phyloP scores from a whole-genome alignment of 2,797 vertebrate genomes.

The Enteromius anoplus region DNA sequence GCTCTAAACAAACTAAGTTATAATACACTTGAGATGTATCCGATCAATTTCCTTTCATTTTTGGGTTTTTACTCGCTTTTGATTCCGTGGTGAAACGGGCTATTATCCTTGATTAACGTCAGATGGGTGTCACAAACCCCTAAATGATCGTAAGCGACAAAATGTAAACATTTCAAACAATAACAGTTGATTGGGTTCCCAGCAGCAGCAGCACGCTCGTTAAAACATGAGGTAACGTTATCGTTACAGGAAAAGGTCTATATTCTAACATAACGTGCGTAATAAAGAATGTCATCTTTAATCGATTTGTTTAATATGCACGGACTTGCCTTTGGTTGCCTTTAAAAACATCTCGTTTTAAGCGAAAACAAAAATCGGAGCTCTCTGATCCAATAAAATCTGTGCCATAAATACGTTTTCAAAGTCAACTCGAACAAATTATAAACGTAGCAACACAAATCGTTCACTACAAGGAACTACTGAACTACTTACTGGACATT shows the following conservation, averaged over 20 bases:
- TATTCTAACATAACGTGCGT: not conserved
- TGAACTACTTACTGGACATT: conserved; percentile 6
- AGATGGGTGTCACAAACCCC: no score
- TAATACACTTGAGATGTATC: no score
- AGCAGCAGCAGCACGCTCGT: not conserved
- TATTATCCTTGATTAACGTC: no score
- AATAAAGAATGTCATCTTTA: not conserved
- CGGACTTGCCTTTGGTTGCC: not conserved
- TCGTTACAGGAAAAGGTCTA: not conserved
- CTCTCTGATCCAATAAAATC: not conserved
- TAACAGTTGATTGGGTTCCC: not conserved
- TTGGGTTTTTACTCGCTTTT: no score
- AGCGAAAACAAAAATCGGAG: not conserved
- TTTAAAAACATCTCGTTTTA: not conserved
- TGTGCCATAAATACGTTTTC: not conserved
- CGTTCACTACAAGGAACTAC: not conserved
- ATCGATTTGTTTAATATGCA: not conserved
- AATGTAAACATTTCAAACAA: no score
- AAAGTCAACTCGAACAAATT: not conserved
- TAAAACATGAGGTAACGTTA: no score
- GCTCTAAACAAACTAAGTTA: no score
- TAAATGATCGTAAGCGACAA: not conserved
- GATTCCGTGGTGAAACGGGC: no score
- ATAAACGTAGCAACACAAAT: not conserved
- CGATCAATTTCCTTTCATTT: no score